phyloP scores from a whole-genome alignment of 1,140 invertebrate species.

The Drusus annulatus region DNA sequence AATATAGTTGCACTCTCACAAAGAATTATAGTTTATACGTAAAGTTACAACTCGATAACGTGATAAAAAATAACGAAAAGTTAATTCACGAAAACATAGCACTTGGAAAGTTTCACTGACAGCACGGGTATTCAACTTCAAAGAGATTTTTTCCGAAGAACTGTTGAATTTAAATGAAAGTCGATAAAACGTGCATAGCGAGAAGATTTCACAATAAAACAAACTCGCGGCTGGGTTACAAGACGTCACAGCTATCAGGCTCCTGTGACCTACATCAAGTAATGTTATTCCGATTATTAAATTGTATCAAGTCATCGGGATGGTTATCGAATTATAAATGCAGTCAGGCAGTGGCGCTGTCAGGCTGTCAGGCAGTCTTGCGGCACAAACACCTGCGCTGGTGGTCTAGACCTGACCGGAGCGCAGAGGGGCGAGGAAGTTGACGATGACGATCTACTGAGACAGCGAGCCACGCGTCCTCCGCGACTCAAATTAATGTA shows the following conservation, averaged over 20 bases:
- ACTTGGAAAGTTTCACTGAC: too few species aligned
- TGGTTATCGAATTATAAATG: constrained; percentile 52
- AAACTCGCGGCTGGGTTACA: neutral
- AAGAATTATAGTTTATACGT: too few species aligned
- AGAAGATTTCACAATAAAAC: neutral
- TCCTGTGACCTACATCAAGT: constrained; percentile 53
- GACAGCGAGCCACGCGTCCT: constrained; percentile 43
- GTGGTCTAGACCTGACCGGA: neutral
- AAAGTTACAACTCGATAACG: too few species aligned
- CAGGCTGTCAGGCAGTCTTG: neutral
- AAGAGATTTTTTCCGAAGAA: neutral
- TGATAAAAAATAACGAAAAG: too few species aligned
- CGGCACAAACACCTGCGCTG: neutral
- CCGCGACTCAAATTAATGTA: constrained; percentile 50
- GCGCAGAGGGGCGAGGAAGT: neutral
- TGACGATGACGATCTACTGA: constrained; percentile 61
- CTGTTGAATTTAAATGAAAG: neutral
- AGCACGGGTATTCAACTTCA: too few species aligned
- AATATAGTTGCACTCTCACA: too few species aligned
- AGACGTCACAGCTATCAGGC: neutral
- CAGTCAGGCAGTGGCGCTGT: constrained; percentile 11
- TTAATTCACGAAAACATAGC: too few species aligned
- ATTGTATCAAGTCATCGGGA: constrained; percentile 57
- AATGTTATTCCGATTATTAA: constrained; percentile 56
- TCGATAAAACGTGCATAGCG: neutral